Conservation (phyloP, 2,888 invertebrate species). For the Volucella inflata region DNA sequence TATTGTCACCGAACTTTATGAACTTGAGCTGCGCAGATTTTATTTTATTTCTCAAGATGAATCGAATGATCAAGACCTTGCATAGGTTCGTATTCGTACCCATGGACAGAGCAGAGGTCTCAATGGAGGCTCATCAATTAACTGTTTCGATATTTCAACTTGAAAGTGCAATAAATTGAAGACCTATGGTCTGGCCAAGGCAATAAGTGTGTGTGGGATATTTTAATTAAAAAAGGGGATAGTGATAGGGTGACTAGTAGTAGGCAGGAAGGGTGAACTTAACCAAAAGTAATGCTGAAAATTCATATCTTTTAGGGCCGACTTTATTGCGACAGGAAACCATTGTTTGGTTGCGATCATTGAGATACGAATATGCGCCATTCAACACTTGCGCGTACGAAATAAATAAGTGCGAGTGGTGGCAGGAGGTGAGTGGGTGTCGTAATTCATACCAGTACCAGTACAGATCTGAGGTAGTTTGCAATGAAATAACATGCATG, state of each 20-base stretch:
- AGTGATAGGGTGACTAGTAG: conserved; percentile 11
- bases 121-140: conserved; percentile 67
- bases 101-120: conserved; percentile 15
- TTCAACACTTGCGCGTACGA: conserved; percentile 48
- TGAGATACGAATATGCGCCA: conserved; percentile 25
- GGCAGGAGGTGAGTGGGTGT: conserved; percentile 18
- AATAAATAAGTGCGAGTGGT: conserved; percentile 38
- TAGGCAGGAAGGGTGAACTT: conserved; percentile 3
- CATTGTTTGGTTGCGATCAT: conserved; percentile 62
- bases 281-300: conserved; percentile 37
- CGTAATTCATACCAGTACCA: not conserved
- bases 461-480: conserved; percentile 42
- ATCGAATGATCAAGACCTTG: conserved; percentile 64
- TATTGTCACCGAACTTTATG: conserved; percentile 63
- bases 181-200: conserved; percentile 57
- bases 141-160: conserved; percentile 70
- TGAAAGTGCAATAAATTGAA: conserved; percentile 77
- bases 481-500: conserved; percentile 65
- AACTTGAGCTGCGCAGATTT: conserved; percentile 55
- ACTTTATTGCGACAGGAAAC: conserved; percentile 6
- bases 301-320: conserved; percentile 21
- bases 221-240: conserved; percentile 80
- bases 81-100: conserved; percentile 9
- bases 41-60: conserved; percentile 63
- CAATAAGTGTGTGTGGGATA: conserved; percentile 78